Conservation (phyloP, 2,888 invertebrate genomes). For the Melanotus villosus region DNA sequence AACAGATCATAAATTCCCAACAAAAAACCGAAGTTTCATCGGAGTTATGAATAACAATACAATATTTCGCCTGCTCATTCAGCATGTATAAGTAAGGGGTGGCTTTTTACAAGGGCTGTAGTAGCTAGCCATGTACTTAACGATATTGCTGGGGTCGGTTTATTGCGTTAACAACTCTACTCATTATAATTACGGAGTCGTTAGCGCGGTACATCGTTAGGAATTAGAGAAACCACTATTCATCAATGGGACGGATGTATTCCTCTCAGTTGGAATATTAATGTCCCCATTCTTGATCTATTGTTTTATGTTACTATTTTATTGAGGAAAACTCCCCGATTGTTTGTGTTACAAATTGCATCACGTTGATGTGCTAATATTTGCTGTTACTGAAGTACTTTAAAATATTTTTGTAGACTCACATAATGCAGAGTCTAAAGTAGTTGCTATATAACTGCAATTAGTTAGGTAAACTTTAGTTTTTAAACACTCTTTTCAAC, state of each 20-base stretch:
- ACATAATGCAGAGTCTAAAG: background rate
- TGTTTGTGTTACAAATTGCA: slow-evolving; percentile 40
- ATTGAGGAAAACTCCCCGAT: slow-evolving; percentile 6
- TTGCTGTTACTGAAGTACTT: slow-evolving; percentile 1
- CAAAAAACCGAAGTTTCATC: slow-evolving; percentile 35
- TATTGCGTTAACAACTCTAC: slow-evolving; percentile 69
- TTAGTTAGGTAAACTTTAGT: slow-evolving; percentile 12
- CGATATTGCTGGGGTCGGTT: slow-evolving; percentile 57
- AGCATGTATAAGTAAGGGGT: slow-evolving; percentile 39
- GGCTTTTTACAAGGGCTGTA: slow-evolving; percentile 38
- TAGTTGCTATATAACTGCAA: slow-evolving; percentile 3
- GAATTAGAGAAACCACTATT: slow-evolving; percentile 54
- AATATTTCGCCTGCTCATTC: slow-evolving; percentile 46
- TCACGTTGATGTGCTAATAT: slow-evolving; percentile 18
- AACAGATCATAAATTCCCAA: slow-evolving; percentile 41
- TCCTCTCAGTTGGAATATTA: slow-evolving; percentile 25
- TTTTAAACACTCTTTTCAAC: background rate
- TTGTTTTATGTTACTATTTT: slow-evolving; percentile 25
- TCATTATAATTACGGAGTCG: slow-evolving; percentile 68
- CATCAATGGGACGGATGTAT: slow-evolving; percentile 45
- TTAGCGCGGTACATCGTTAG: slow-evolving; percentile 59
- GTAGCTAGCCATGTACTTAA: slow-evolving; percentile 47
- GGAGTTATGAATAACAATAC: slow-evolving; percentile 46
- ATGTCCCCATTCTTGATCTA: slow-evolving; percentile 24
- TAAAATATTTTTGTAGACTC: background rate